These are phyloP conservation scores for Tokudaia tokunoshimensis DNA, from an alignment of 2,797 vertebrate genomes.

Conservation along the genomic window DNA sequence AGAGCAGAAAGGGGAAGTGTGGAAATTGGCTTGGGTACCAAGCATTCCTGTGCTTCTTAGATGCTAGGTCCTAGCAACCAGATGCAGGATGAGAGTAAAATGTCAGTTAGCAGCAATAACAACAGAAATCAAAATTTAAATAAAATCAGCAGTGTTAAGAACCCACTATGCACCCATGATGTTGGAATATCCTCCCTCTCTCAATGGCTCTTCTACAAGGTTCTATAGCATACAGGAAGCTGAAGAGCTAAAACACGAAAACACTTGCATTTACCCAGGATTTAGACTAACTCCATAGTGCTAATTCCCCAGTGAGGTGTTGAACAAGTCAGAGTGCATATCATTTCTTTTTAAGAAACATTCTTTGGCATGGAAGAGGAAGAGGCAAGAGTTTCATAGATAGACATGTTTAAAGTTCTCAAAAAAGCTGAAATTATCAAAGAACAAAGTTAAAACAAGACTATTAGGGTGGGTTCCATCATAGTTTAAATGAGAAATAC, in stretches of 20 bases:
- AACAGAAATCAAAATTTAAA: background rate
- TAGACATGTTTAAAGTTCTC: background rate
- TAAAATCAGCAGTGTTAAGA: background rate
- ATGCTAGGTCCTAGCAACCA: background rate
- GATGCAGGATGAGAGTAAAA: background rate
- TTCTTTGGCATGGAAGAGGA: background rate
- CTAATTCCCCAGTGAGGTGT: background rate
- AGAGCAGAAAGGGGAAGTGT: constrained; percentile 25
- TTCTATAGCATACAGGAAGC: background rate
- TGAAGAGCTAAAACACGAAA: background rate
- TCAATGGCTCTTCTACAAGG: background rate
- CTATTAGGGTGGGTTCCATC: background rate
- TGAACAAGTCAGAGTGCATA: background rate
- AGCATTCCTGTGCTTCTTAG: background rate
- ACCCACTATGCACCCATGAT: background rate
- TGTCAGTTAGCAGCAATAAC: background rate
- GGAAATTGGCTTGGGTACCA: background rate
- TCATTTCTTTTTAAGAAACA: background rate
- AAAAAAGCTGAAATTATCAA: no score
- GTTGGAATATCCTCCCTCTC: background rate
- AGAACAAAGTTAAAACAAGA: background rate
- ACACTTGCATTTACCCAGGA: background rate
- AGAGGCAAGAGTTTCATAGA: background rate
- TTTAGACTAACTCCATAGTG: background rate
- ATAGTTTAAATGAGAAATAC: no score